Conservation (phyloP, 1,140 invertebrate genomes). For the Saccostrea glomerata region DNA sequence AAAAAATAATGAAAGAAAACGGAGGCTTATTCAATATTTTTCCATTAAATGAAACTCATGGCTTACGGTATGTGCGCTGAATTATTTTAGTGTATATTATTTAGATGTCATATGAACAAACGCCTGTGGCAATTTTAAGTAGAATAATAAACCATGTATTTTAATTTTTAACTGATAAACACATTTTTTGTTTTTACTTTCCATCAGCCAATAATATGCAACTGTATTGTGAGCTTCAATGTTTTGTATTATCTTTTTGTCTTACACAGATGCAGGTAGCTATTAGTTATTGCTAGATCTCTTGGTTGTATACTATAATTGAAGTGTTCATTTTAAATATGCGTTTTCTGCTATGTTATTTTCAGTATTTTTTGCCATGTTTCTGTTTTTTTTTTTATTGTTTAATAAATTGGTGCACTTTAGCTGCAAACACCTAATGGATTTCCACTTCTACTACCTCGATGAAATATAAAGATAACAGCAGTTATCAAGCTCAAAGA, state of each 20-base stretch:
- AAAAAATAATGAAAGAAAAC: no score
- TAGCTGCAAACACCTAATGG: no score
- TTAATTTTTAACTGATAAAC: neutral
- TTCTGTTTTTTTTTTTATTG: neutral
- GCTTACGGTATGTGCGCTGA: no score
- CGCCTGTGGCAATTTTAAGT: no score
- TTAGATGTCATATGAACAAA: no score
- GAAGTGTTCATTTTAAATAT: neutral
- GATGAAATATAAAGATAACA: no score
- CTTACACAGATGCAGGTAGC: neutral
- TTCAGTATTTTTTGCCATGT: neutral
- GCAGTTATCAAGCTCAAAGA: no score
- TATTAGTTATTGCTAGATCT: neutral
- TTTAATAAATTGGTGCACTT: conserved; percentile 8
- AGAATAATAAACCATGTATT: no score
- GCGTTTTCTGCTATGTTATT: neutral
- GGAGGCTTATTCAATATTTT: no score
- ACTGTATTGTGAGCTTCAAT: neutral
- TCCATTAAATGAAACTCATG: no score
- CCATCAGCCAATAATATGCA: neutral
- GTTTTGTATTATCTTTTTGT: neutral
- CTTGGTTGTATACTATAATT: neutral
- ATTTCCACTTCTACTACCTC: no score
- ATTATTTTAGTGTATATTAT: no score
- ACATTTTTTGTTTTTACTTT: neutral